Evolutionary conservation across 1,140 invertebrate genomes (phyloP).

Genomic region (Drosophila neocordata): DNA sequence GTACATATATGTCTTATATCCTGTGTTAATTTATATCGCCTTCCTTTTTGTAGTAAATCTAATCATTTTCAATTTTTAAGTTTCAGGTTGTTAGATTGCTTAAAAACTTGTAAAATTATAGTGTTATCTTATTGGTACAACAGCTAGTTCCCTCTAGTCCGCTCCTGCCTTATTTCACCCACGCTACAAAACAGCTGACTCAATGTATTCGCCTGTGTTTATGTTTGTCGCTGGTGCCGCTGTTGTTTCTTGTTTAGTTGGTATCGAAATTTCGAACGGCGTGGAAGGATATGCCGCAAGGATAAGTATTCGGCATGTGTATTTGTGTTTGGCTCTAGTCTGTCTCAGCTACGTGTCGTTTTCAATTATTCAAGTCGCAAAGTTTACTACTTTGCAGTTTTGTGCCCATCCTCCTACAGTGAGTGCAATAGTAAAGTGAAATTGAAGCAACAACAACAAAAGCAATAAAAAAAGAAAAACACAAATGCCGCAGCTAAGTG

Average conservation of each 20-base stretch:
- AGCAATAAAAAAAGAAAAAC: constrained; percentile 52
- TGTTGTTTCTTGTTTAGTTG: constrained; percentile 43
- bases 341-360: constrained; percentile 40
- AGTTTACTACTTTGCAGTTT: constrained; percentile 58
- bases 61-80: too few relatives aligned
- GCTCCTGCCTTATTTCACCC: neutral
- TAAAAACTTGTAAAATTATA: too few relatives aligned
- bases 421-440: constrained; percentile 35
- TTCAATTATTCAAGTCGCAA: constrained; percentile 64
- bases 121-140: too few relatives aligned
- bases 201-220: constrained; percentile 42
- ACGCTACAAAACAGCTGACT: constrained; percentile 30
- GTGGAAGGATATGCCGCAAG: constrained; percentile 60
- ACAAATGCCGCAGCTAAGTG: constrained; percentile 22
- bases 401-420: constrained; percentile 11
- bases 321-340: constrained; percentile 11
- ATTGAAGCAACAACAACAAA: constrained; percentile 27
- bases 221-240: constrained; percentile 26
- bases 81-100: too few relatives aligned
- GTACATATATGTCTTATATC: too few relatives aligned
- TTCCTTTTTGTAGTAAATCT: too few relatives aligned
- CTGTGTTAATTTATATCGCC: too few relatives aligned
- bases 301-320: constrained; percentile 17
- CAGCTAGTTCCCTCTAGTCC: neutral
- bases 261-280: constrained; percentile 36